phyloP scores from a whole-genome alignment of 2,888 invertebrate genomes.

The Hypselothyrea guttata region DNA sequence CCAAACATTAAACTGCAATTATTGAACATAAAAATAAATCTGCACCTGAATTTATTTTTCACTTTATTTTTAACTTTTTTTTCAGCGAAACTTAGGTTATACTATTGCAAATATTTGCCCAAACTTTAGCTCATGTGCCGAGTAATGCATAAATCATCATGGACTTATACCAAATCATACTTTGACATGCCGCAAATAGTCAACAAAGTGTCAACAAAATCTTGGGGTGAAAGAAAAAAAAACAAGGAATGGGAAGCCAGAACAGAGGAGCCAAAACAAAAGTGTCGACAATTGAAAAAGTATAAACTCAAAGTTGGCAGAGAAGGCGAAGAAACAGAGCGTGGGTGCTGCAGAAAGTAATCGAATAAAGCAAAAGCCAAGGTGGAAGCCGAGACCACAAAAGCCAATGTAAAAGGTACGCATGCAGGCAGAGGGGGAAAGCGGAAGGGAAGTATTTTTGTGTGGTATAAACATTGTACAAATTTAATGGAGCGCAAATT shows the following conservation, averaged over 20 bases:
- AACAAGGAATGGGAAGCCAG: conserved; percentile 15
- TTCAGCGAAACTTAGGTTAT: too few relatives aligned
- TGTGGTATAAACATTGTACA: conserved; percentile 52
- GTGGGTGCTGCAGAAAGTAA: conserved; percentile 20
- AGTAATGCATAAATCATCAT: conserved; percentile 56
- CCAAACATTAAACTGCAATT: too few relatives aligned
- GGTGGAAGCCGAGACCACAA: conserved; percentile 22
- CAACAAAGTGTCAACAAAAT: conserved; percentile 48
- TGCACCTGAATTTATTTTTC: too few relatives aligned
- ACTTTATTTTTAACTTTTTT: too few relatives aligned
- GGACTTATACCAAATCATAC: conserved; percentile 41
- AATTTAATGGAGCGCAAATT: conserved; percentile 74
- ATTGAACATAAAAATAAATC: too few relatives aligned
- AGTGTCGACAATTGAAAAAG: conserved; percentile 30
- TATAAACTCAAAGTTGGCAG: conserved; percentile 20
- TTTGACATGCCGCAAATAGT: conserved; percentile 57
- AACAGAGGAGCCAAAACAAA: conserved; percentile 23
- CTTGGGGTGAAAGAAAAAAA: not conserved
- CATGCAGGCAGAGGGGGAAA: conserved; percentile 20
- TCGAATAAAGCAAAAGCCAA: conserved; percentile 35
- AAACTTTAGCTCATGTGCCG: conserved; percentile 21
- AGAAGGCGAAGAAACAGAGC: not conserved
- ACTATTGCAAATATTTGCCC: conserved; percentile 11
- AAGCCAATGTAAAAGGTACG: conserved; percentile 33
- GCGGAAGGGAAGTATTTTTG: conserved; percentile 37